These are phyloP conservation scores for Nymphalis urticae DNA, from an alignment of 2,888 invertebrate species.

Conservation along the genomic window DNA sequence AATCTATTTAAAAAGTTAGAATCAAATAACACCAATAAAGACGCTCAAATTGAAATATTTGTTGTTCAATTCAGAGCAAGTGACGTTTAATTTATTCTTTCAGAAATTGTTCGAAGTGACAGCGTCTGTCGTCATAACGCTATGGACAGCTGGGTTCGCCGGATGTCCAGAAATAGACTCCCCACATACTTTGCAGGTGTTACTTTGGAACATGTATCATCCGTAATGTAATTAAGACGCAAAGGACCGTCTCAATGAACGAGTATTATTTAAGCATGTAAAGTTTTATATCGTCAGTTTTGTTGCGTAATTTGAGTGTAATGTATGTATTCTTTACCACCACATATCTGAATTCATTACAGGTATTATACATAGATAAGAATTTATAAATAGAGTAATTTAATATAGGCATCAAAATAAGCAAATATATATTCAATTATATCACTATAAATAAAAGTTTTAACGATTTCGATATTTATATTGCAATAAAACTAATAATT, in stretches of 20 bases:
- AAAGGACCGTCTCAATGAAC: not conserved
- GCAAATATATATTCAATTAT: no score
- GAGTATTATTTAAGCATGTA: not conserved
- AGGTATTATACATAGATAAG: no score
- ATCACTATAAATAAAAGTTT: no score
- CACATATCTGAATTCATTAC: no score
- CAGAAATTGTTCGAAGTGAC: constrained; percentile 64
- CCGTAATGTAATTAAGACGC: constrained; percentile 29
- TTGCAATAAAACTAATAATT: no score
- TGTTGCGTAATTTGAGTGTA: no score
- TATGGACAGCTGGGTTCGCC: constrained; percentile 71
- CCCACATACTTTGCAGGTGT: constrained; percentile 31
- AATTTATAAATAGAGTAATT: no score
- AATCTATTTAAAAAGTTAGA: constrained; percentile 15
- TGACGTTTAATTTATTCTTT: constrained; percentile 70
- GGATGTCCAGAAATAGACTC: constrained; percentile 73
- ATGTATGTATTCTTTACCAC: no score
- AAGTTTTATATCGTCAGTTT: not conserved
- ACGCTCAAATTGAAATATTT: constrained; percentile 40
- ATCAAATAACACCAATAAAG: constrained; percentile 19
- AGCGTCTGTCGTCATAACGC: constrained; percentile 68
- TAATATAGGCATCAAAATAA: no score
- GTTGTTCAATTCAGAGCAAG: constrained; percentile 46
- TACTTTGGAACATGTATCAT: constrained; percentile 32
- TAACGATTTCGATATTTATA: no score